phyloP scores from a whole-genome alignment of 2,113 vertebrate genomes.

The Strix uralensis region DNA sequence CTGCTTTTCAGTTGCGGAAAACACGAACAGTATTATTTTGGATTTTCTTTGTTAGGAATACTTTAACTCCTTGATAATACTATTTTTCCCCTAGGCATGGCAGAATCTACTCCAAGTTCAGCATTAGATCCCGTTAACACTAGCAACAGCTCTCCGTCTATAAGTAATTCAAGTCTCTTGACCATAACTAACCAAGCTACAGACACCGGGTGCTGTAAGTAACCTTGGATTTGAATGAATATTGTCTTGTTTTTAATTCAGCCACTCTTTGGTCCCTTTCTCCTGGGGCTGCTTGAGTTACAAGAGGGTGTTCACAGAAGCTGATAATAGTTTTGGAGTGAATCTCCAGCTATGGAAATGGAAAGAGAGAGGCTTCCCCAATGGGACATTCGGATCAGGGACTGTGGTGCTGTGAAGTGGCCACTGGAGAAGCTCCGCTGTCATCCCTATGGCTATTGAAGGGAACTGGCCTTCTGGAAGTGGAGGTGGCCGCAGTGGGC shows the following conservation, averaged over 20 bases:
- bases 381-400: fast-evolving
- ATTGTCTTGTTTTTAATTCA: background rate
- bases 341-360: background rate
- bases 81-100: background rate
- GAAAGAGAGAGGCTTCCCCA: background rate
- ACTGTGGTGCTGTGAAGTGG: background rate
- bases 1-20: background rate
- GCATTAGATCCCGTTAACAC: background rate
- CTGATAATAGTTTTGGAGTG: background rate
- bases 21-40: background rate
- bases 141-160: background rate
- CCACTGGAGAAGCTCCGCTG: background rate
- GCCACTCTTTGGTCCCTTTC: background rate
- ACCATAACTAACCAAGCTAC: background rate
- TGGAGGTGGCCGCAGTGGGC: background rate
- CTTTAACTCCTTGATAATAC: background rate
- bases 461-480: background rate
- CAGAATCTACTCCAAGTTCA: background rate
- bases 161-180: background rate
- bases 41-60: background rate
- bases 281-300: background rate
- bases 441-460: background rate
- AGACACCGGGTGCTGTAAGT: slow-evolving; percentile 53
- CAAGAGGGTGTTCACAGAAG: background rate
- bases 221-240: background rate